A percentile compares a stretch with the other conserved stretches of the same genome.
Conservation (phyloP, 1,140 invertebrate genomes). For the Anadara kagoshimensis region DNA sequence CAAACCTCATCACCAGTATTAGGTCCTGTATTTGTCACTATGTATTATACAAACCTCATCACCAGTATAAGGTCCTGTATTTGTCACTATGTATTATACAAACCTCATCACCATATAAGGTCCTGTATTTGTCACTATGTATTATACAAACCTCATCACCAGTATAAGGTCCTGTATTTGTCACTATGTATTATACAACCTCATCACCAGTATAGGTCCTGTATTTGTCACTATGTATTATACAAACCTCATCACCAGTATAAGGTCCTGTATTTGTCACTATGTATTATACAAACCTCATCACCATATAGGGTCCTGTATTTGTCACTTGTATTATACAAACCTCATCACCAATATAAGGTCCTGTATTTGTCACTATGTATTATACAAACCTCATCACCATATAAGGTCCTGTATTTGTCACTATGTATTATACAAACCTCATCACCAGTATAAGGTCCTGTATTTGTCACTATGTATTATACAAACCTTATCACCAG, state of each 20-base stretch:
- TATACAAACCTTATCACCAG: constrained; percentile 58
- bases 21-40: constrained; percentile 51
- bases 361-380: constrained; percentile 54
- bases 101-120: constrained; percentile 58
- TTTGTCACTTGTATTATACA: constrained; percentile 42
- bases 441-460: constrained; percentile 57
- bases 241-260: constrained; percentile 59
- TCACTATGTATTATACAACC: constrained; percentile 44
- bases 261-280: constrained; percentile 51
- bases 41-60: constrained; percentile 56
- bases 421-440: constrained; percentile 42
- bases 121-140: constrained; percentile 55
- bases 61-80: constrained; percentile 51
- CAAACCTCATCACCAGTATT: constrained; percentile 60
- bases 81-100: constrained; percentile 33
- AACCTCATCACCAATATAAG: constrained; percentile 59
- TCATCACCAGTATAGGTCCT: constrained; percentile 58
- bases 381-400: constrained; percentile 56
- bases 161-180: constrained; percentile 51
- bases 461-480: constrained; percentile 49
- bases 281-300: constrained; percentile 51
- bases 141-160: constrained; percentile 56
- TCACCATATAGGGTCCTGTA: constrained; percentile 51
- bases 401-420: constrained; percentile 52
- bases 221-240: constrained; percentile 44